A percentile compares a stretch with the other conserved stretches of the same genome.
Conservation (phyloP, 2,797 vertebrate species). For the Xyrichtys novacula region DNA sequence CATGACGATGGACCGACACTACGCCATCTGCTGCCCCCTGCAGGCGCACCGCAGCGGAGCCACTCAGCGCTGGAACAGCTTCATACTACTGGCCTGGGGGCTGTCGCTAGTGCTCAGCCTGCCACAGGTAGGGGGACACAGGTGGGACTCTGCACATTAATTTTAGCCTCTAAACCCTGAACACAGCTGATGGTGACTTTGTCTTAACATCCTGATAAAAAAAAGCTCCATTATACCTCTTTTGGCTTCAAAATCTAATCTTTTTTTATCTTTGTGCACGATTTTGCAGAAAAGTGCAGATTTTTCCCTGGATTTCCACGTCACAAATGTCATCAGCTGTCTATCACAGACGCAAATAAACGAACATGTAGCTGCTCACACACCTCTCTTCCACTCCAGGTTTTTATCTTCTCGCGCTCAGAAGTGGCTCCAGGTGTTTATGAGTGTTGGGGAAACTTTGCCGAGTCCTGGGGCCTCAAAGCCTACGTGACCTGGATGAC, state of each 20-base stretch:
- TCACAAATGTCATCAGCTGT: too few species aligned
- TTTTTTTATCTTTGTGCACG: too few species aligned
- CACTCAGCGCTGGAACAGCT: conserved; percentile 81
- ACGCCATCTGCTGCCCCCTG: conserved; percentile 92
- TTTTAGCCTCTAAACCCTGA: too few species aligned
- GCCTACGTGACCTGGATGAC: conserved; percentile 92
- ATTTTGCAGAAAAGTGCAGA: too few species aligned
- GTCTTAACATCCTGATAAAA: too few species aligned
- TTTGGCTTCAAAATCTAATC: too few species aligned
- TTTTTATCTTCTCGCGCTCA: conserved; percentile 89
- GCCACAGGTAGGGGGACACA: conserved; percentile 83
- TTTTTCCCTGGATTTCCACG: too few species aligned
- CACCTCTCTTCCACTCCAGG: conserved; percentile 61
- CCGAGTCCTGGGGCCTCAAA: conserved; percentile 88
- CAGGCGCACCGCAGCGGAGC: conserved; percentile 88
- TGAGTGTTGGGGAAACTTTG: conserved; percentile 90
- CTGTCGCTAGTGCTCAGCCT: conserved; percentile 90
- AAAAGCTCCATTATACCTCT: too few species aligned
- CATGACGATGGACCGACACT: conserved; percentile 92
- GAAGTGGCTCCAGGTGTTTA: conserved; percentile 83
- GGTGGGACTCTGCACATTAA: not conserved
- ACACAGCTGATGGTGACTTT: too few species aligned
- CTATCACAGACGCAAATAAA: too few species aligned
- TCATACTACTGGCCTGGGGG: conserved; percentile 88
- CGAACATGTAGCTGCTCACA: not conserved